Evolutionary conservation across 2,888 invertebrate genomes (phyloP), one percentile per base, ranked within the genome.

Genomic region (Ectropis crepuscularia): DNA sequence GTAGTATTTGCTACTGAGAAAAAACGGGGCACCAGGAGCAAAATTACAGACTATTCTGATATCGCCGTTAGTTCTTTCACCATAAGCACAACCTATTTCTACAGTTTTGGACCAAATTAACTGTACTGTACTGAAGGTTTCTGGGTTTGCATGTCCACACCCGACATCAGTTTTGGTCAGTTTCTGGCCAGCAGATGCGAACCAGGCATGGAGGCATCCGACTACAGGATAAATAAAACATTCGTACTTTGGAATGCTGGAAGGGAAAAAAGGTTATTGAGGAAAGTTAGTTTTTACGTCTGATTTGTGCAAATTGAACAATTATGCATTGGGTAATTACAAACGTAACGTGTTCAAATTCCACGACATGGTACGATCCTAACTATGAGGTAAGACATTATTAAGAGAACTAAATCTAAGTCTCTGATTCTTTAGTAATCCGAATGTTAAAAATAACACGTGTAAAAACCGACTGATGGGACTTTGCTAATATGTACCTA

Each of bases 21-120:
- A 73, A 67, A 83, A 92, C 10, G 87, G 83, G n/a, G 91, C 89
- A 16, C 90, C 88, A 8, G 92, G 92, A 36, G 88, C 74, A 69
- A 92, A 92, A 69, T 89, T 88, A 62, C 92, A 92, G 2, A 89
- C 78, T 8, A 91, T 85, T 76, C 90, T 79, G 28, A 85, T 66
- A 68, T 91, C 85, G 36, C 88, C 88, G 63, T 81, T 80, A 2
- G 47, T 11, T 45, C 72, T 75, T 64, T 68, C 64, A 41, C 83
- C 89, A 66, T 80, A 89, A 9, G 90, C 91, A 74, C 92, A 92
- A 51, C 92, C 92, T 12, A 92, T 79, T 84, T 89, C 88, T 58
- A 73, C 74, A 5, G 91, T 91, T 16, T 82, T 75, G 5, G 90
- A 90, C 90, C 90, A 91, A 47, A 92, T 59, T 43, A 92, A 68